Evolutionary conservation across 2,888 invertebrate genomes (phyloP).

Genomic region (Clostera curtula): DNA sequence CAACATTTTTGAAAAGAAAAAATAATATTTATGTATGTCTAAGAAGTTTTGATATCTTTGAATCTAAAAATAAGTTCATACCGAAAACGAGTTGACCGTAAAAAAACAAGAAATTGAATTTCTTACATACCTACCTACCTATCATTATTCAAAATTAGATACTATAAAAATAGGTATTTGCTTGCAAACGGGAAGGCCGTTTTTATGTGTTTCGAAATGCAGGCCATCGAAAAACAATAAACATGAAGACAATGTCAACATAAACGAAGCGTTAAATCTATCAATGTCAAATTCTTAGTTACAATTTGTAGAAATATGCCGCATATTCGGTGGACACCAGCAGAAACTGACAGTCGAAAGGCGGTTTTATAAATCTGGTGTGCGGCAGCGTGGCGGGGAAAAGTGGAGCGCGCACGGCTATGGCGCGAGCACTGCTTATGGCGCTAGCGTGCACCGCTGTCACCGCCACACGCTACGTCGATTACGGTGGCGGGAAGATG

Average conservation of each 20-base stretch:
- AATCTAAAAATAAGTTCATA: too few species aligned
- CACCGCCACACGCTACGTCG: conserved; percentile 34
- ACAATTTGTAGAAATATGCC: conserved; percentile 40
- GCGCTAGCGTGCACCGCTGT: conserved; percentile 28
- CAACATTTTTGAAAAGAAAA: too few species aligned
- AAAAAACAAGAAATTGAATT: too few species aligned
- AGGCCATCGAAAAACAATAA: background rate
- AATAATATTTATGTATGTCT: too few species aligned
- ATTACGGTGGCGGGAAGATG: conserved; percentile 48
- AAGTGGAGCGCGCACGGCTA: conserved; percentile 8
- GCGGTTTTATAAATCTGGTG: conserved; percentile 12
- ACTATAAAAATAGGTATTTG: too few species aligned
- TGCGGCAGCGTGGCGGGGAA: conserved; percentile 5
- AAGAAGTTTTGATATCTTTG: too few species aligned
- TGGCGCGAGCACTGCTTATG: conserved; percentile 21
- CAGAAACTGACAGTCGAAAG: conserved; percentile 12
- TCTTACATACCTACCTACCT: too few species aligned
- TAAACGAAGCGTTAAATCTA: conserved; percentile 15
- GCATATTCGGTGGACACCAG: conserved; percentile 27
- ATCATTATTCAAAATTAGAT: too few species aligned
- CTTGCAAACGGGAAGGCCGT: too few species aligned
- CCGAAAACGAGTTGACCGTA: too few species aligned
- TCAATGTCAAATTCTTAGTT: conserved; percentile 61
- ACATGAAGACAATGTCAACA: conserved; percentile 12
- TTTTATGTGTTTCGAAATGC: too few species aligned